Percentiles rank a stretch among this genome's conserved stretches.
Conservation (phyloP, 2,797 vertebrate genomes). For the Hydrocynus forskahlii region DNA sequence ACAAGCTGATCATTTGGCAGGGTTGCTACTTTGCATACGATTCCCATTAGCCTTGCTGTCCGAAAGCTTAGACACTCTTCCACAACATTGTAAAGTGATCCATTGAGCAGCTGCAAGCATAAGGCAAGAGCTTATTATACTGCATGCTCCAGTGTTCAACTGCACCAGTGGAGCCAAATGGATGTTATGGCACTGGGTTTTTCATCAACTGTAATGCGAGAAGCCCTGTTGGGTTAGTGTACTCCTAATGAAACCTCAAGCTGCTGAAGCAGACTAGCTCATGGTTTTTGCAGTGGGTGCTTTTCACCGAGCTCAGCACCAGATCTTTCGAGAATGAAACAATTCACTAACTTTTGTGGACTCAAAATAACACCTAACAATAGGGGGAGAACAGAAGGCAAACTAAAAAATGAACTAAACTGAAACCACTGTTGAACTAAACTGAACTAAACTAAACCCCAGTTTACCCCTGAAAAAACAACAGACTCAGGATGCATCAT, state of each 20-base stretch:
- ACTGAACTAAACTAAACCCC: background rate
- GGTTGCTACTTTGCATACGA: background rate
- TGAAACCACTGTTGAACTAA: background rate
- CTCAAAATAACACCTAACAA: conserved; percentile 7
- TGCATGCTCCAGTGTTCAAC: background rate
- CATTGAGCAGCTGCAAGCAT: background rate
- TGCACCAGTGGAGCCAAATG: background rate
- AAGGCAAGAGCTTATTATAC: background rate
- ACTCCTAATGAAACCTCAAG: background rate
- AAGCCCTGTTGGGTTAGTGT: background rate
- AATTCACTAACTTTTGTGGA: conserved; percentile 9
- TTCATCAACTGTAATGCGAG: background rate
- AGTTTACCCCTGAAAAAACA: background rate
- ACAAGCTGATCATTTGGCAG: no score
- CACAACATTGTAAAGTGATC: background rate
- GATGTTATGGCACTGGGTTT: background rate
- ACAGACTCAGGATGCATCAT: background rate
- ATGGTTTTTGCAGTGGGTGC: background rate
- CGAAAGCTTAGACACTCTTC: background rate
- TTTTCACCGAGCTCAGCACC: background rate
- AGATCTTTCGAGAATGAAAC: background rate
- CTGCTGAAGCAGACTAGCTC: background rate
- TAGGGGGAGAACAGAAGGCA: background rate
- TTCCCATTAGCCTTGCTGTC: background rate
- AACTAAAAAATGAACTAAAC: background rate